Base-by-base conservation (phyloP, 2,888 invertebrate species). In the Odontothrips loti region DNA sequence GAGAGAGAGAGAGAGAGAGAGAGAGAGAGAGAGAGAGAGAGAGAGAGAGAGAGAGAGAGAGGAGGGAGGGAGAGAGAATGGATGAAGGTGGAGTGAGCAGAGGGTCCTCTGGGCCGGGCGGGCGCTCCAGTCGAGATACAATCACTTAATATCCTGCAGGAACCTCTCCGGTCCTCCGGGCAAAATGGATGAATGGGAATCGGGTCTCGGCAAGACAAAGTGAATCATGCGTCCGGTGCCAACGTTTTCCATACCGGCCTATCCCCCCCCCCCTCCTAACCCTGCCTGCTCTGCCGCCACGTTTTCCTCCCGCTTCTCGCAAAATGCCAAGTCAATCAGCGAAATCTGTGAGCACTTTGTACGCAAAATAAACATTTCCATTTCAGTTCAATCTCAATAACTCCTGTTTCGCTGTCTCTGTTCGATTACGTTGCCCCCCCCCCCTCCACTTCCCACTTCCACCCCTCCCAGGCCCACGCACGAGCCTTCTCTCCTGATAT, bases 81-180 rank as follows among this genome's bases (percentile, higher is more conserved):
- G n/a, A n/a, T n/a, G n/a, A n/a, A n/a, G n/a, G n/a, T n/a, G n/a
- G n/a, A n/a, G n/a, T n/a, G n/a, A n/a, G n/a, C n/a, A n/a, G n/a
- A n/a, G n/a, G n/a, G n/a, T n/a, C 51, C 17, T 51, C 17, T 51
- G 17, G 51, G 51, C 51, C 51, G 15, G 17, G 51, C 12, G 51
- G 51, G 15, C 17, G 51, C 51, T 51, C 17, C 51, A 17, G 12
- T 17, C 68, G 68, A n/a, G 68, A 68, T 68, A 23, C 8, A 68
- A 68, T 68, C 68, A 68, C 68, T 68, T 68, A 68, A 68, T 68
- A 68, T 68, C 68, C 68, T 68, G 68, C n/a, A n/a, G n/a, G 68
- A 68, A 11, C 63, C 63, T n/a, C 63, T n/a, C n/a, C n/a, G n/a
- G n/a, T n/a, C n/a, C 15, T 51, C 51, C 51, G 23, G 68, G 68